Conservation (phyloP, 2,888 invertebrate species). For the Tipula helvola region DNA sequence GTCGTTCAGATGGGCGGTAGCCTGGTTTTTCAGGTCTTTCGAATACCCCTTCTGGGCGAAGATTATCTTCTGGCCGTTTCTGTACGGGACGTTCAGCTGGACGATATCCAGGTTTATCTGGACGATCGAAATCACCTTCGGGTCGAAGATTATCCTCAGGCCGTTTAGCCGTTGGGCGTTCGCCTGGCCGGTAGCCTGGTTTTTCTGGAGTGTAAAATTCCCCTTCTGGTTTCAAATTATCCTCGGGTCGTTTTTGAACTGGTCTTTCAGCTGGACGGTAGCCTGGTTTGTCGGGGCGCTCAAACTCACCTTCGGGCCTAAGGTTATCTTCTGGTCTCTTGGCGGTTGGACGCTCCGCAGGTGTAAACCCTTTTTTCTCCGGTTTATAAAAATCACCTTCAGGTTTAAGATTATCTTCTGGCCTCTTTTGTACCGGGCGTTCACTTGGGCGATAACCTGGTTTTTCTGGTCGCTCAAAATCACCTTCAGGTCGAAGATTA, state of each 20-base stretch:
- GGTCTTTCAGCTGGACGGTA: constrained; percentile 37
- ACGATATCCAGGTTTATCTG: constrained; percentile 29
- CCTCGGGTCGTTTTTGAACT: constrained; percentile 32
- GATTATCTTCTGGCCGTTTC: constrained; percentile 38
- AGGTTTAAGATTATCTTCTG: constrained; percentile 33
- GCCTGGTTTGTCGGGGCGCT: constrained; percentile 29
- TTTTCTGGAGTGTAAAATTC: constrained; percentile 33
- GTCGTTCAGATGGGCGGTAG: constrained; percentile 25
- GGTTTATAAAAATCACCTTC: constrained; percentile 24
- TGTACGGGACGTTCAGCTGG: constrained; percentile 35
- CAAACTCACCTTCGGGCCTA: constrained; percentile 44
- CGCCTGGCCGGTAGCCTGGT: constrained; percentile 28
- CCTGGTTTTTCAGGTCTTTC: constrained; percentile 29
- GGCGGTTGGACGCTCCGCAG: constrained; percentile 14
- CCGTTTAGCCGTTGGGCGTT: constrained; percentile 37
- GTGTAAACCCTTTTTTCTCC: constrained; percentile 18
- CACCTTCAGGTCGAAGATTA: constrained; percentile 36
- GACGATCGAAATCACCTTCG: constrained; percentile 37
- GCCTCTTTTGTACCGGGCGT: constrained; percentile 35
- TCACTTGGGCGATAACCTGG: constrained; percentile 33
- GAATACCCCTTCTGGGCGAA: constrained; percentile 41
- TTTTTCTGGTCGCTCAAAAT: constrained; percentile 31
- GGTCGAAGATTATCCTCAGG: constrained; percentile 39
- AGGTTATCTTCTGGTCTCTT: constrained; percentile 36
- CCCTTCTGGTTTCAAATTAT: constrained; percentile 32